Conservation (phyloP, 2,113 vertebrate genomes). For the Podocnemis expansa region DNA sequence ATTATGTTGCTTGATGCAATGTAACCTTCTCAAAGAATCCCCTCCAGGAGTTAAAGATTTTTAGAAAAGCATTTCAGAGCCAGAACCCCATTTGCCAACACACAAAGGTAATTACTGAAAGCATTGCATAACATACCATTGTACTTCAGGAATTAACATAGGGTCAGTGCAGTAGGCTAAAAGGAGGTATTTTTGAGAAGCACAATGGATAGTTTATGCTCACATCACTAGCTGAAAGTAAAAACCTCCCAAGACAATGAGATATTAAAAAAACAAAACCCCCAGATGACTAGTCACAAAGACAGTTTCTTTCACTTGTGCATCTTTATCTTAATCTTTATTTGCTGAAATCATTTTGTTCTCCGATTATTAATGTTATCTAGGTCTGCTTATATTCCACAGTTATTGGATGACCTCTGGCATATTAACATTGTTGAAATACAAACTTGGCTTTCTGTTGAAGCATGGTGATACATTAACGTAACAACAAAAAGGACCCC, state of each 20-base stretch:
- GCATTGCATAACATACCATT: background rate
- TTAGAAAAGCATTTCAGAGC: background rate
- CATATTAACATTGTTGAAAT: background rate
- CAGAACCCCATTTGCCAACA: background rate
- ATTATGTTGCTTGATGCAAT: background rate
- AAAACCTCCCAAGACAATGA: background rate
- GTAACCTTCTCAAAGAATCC: background rate
- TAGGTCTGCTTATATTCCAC: background rate
- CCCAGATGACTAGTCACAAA: background rate
- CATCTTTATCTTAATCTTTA: background rate
- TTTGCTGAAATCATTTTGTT: background rate
- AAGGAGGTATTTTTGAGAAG: background rate
- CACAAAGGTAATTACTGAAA: conserved; percentile 7
- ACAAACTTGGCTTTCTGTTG: background rate
- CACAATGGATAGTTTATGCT: background rate
- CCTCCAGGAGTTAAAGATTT: conserved; percentile 2
- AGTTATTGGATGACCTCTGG: background rate
- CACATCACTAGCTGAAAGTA: background rate
- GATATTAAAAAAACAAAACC: background rate
- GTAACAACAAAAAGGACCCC: background rate
- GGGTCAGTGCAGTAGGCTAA: background rate
- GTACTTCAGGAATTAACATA: background rate
- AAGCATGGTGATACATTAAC: background rate
- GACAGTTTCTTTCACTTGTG: accelerated
- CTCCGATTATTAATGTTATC: background rate